These are phyloP conservation scores for Etheostoma perlongum DNA, from an alignment of 2,797 vertebrate species.

Conservation along the genomic window DNA sequence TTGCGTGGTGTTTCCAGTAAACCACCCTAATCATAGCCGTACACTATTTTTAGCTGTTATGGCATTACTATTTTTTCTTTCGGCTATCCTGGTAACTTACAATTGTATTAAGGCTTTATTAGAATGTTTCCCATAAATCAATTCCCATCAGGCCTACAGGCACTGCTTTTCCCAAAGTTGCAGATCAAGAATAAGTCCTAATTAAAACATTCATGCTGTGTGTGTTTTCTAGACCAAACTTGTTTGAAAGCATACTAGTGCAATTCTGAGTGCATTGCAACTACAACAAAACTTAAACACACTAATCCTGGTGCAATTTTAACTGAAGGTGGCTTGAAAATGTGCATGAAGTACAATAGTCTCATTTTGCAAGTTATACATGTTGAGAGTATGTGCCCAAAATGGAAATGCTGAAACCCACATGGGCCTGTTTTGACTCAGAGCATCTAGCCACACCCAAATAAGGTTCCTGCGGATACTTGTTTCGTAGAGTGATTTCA, in stretches of 20 bases:
- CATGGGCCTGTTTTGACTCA: constrained; percentile 33
- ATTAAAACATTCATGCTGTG: neutral
- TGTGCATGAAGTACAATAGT: neutral
- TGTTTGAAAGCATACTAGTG: neutral
- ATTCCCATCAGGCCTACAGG: neutral
- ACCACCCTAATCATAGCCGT: neutral
- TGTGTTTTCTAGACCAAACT: constrained; percentile 14
- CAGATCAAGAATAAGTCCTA: neutral
- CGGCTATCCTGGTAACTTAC: neutral
- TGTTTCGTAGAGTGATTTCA: constrained; percentile 22
- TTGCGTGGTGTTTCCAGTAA: neutral
- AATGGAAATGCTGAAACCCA: constrained; percentile 37
- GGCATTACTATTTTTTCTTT: neutral
- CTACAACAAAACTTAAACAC: neutral
- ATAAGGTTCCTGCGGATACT: constrained; percentile 42
- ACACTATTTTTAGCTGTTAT: constrained; percentile 8
- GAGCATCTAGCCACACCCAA: constrained; percentile 65
- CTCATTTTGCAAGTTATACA: constrained; percentile 1
- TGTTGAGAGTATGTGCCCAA: neutral
- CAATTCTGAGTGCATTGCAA: neutral
- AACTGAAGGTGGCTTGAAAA: neutral
- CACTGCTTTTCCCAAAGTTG: neutral
- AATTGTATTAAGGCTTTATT: too few species aligned
- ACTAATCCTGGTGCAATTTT: neutral
- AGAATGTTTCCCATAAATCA: too few species aligned